Conservation (phyloP, 1,140 invertebrate species). For the Drosophila albomicans region DNA sequence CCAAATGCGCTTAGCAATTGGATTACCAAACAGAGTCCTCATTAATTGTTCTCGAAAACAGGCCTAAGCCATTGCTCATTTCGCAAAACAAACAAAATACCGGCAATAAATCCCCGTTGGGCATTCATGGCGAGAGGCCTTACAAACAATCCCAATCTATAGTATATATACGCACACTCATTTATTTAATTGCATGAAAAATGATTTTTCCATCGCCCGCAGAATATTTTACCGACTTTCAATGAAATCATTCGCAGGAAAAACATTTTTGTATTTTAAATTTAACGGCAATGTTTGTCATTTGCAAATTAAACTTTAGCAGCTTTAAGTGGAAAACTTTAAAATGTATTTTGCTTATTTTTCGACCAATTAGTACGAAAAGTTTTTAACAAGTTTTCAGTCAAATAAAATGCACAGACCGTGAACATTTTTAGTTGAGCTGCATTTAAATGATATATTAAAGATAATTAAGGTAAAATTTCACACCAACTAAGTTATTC, state of each 20-base stretch:
- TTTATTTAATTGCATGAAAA: constrained; percentile 71
- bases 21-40: constrained; percentile 36
- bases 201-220: constrained; percentile 39
- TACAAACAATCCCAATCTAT: not conserved
- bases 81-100: constrained; percentile 8
- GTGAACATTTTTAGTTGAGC: too few species aligned
- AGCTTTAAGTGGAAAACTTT: too few species aligned
- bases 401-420: too few species aligned
- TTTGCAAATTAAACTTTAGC: too few species aligned
- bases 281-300: too few species aligned
- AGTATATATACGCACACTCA: constrained; percentile 47
- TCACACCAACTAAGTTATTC: too few species aligned
- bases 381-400: too few species aligned
- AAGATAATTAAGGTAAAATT: too few species aligned
- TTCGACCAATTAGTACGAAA: too few species aligned
- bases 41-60: constrained; percentile 34
- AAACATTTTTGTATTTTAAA: not conserved
- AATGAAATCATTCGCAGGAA: not conserved
- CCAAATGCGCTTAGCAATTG: constrained; percentile 51
- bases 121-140: not conserved
- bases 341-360: too few species aligned
- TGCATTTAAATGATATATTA: too few species aligned
- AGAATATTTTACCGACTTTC: constrained; percentile 1
- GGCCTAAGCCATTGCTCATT: constrained; percentile 9
- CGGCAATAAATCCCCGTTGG: constrained; percentile 14